phyloP scores from a whole-genome alignment of 37 sponge, comb jelly and placozoan genomes.

The Aphrocallistes beatrix region DNA sequence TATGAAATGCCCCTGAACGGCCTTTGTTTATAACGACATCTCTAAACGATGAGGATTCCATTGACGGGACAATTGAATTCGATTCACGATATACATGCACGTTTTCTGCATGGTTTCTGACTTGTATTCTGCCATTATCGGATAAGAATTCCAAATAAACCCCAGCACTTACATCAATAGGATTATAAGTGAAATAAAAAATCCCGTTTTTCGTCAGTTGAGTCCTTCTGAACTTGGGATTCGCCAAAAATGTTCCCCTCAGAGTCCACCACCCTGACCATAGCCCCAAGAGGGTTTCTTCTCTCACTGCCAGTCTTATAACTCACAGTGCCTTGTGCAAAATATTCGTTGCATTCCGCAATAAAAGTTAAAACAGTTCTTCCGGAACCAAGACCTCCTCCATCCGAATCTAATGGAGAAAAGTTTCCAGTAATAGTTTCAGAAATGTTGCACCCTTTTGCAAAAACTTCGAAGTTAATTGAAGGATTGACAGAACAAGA shows the following conservation, averaged over 20 bases:
- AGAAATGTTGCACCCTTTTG: neutral
- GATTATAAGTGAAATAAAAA: neutral
- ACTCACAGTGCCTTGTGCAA: neutral
- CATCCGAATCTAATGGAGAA: neutral
- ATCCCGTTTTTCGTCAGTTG: neutral
- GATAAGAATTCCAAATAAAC: neutral
- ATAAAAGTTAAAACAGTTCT: neutral
- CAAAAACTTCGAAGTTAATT: neutral
- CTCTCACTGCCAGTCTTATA: neutral
- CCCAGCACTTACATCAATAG: neutral
- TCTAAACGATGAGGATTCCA: neutral
- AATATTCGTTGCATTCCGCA: neutral
- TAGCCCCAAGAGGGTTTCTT: neutral
- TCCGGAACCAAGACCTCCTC: neutral
- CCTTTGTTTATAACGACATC: neutral
- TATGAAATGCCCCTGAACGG: neutral
- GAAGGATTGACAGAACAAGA: neutral
- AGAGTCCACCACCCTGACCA: neutral
- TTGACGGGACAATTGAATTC: neutral
- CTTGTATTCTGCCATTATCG: neutral
- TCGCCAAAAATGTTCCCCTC: neutral
- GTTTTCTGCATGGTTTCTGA: neutral
- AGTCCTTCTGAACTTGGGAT: neutral
- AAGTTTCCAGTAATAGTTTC: neutral
- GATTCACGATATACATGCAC: neutral